phyloP scores from a whole-genome alignment of 2,797 vertebrate genomes.

The Acipenser transmontanus region DNA sequence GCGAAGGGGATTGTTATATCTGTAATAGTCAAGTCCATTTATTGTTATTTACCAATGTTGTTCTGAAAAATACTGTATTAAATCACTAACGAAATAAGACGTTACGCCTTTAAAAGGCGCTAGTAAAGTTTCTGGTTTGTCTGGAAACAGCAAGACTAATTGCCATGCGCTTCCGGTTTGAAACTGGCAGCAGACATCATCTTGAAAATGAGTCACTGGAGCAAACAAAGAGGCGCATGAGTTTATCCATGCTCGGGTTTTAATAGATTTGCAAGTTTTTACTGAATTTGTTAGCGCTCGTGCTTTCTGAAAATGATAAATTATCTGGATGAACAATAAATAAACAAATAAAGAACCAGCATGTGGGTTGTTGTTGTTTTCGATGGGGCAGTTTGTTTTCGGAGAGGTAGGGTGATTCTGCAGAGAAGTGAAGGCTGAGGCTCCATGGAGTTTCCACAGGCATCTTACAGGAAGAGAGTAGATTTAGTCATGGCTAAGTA shows the following conservation, averaged over 20 bases:
- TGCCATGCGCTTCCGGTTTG: constrained; percentile 96
- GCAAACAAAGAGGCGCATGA: constrained; percentile 90
- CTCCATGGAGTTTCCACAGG: constrained; percentile 82
- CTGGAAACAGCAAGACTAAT: constrained; percentile 96
- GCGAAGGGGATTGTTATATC: too few species aligned
- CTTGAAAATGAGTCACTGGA: constrained; percentile 96
- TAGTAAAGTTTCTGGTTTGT: constrained; percentile 79
- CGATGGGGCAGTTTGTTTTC: constrained; percentile 38
- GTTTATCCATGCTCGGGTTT: constrained; percentile 28
- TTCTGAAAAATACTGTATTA: too few species aligned
- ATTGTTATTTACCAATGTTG: too few species aligned
- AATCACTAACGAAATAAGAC: neutral
- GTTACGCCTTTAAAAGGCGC: constrained; percentile 28
- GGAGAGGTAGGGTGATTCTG: constrained; percentile 68
- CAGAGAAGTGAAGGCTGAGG: constrained; percentile 54
- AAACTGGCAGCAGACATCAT: constrained; percentile 98
- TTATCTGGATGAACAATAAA: too few species aligned
- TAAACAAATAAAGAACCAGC: too few species aligned
- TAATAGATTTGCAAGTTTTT: neutral
- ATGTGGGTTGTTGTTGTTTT: neutral
- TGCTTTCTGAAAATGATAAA: too few species aligned
- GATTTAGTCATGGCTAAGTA: constrained; percentile 92
- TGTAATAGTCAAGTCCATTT: too few species aligned
- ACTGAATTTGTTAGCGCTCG: neutral
- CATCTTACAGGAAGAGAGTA: constrained; percentile 81